Evolutionary conservation across 2,888 invertebrate species (phyloP), one percentile per base, ranked within the genome.

Genomic region (Dasypolia templi): DNA sequence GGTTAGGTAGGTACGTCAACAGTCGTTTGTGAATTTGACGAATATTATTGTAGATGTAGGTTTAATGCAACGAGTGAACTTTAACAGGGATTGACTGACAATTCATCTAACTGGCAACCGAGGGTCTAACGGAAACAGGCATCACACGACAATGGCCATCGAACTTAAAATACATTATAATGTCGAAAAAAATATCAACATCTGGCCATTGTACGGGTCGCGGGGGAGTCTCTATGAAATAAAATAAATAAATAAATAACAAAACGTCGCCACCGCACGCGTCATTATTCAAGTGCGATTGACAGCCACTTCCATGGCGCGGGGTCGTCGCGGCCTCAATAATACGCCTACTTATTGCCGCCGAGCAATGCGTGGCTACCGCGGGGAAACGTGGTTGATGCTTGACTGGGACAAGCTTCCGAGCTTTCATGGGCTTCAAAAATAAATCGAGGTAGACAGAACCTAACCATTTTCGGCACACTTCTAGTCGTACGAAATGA

Each of bases 181-280:
- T 94, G 87, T 88, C 49, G 87, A 90, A 94, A 95, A 96, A 96
- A 96, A 95, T 94, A 94, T 93, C 95, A 95, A 94, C 96, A 96
- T 95, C 96, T 96, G 96, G 96, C 94, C 91, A 93, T 95, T 96
- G 95, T 96, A 90, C 65, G 84, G 87, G 88, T 89, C 91, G 94
- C 95, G 95, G 94, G 95, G 94, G 95, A 92, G 95, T 93, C 90
- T 81, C 82, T 83, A 84, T 86, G 78, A 93, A 94, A 94, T 94
- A 94, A 92, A 92, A 94, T 94, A 94, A 92, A 93, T 92, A 93
- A 95, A 95, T 95, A 93, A 91, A 92, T 91, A 93, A 93, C 95
- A 95, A 95, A 95, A 95, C 92, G 94, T 92, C 92, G 92, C 92
- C 93, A 95, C 96, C 96, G 95, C 96, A 95, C 96, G 94, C 94